phyloP scores from a whole-genome alignment of 1,140 invertebrate species.

The Euwallacea fornicatus region DNA sequence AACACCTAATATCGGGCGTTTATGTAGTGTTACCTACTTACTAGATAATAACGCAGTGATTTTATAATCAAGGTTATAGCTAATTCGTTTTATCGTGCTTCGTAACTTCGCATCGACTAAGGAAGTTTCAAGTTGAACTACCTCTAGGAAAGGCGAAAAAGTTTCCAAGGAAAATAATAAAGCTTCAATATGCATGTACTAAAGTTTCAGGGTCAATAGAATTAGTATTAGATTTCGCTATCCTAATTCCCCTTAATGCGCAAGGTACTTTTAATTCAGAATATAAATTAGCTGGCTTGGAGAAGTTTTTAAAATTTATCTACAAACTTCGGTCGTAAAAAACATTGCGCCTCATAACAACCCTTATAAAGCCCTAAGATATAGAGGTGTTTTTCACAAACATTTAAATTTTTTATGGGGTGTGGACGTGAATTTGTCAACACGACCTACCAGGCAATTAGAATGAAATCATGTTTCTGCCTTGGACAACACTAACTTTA shows the following conservation, averaged over 20 bases:
- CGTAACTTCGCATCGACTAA: neutral
- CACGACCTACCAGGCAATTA: neutral
- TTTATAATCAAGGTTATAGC: neutral
- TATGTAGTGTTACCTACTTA: neutral
- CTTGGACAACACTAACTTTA: constrained; percentile 6
- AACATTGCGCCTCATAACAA: constrained; percentile 20
- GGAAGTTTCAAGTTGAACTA: neutral
- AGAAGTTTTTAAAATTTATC: constrained; percentile 18
- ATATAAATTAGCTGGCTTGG: constrained; percentile 12
- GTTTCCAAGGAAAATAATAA: neutral
- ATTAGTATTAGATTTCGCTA: constrained; percentile 5
- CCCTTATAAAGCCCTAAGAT: constrained; percentile 8
- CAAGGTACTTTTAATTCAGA: constrained; percentile 10
- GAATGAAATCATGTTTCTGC: neutral
- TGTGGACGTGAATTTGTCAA: neutral
- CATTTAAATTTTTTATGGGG: constrained; percentile 3
- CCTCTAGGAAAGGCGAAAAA: neutral
- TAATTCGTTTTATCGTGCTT: neutral
- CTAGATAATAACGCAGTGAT: constrained; percentile 1
- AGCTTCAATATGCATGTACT: neutral
- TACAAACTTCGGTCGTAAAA: constrained; percentile 16
- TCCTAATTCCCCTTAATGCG: constrained; percentile 10
- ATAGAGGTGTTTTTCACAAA: neutral
- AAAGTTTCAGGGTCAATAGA: neutral
- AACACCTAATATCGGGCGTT: no score